Percentiles rank a stretch among this genome's conserved stretches.
phyloP scores from a whole-genome alignment of 2,113 vertebrate species.

The Scartelaos histophorus region DNA sequence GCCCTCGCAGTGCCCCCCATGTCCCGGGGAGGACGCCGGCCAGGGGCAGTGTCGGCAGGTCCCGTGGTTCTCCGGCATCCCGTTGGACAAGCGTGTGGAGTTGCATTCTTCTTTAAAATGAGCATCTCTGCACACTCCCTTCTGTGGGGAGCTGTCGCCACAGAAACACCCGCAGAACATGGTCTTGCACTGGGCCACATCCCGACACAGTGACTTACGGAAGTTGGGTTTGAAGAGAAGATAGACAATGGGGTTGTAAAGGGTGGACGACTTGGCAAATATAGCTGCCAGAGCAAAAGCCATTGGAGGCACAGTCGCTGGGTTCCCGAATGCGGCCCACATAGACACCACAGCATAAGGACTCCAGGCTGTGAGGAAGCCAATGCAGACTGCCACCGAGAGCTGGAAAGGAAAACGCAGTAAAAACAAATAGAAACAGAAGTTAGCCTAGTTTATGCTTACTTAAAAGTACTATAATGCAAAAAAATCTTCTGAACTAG shows the following conservation, averaged over 20 bases:
- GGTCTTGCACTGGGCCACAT: conserved; percentile 60
- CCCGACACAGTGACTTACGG: conserved; percentile 72
- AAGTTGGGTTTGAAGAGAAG: conserved; percentile 85
- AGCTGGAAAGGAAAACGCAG: conserved; percentile 65
- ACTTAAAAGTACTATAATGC: background rate
- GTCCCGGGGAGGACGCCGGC: conserved; percentile 32
- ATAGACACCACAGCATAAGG: conserved; percentile 82
- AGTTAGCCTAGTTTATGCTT: background rate
- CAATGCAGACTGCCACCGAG: conserved; percentile 82
- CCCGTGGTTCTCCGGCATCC: conserved; percentile 64
- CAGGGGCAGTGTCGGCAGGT: conserved; percentile 69
- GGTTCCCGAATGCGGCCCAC: conserved; percentile 77
- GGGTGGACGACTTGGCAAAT: conserved; percentile 84
- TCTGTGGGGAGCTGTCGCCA: conserved; percentile 31
- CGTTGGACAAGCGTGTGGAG: conserved; percentile 68
- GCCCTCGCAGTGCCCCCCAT: conserved; percentile 31
- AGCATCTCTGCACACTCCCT: conserved; percentile 41
- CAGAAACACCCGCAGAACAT: conserved; percentile 58
- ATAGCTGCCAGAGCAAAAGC: conserved; percentile 80
- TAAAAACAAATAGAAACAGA: background rate
- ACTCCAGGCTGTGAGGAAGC: conserved; percentile 84
- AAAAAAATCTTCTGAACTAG: too few species aligned
- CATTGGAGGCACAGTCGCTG: conserved; percentile 72
- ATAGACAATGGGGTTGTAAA: conserved; percentile 84
- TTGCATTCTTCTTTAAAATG: conserved; percentile 62